These are phyloP conservation scores for Orchesella flavescens DNA, from an alignment of 2,888 invertebrate genomes.

Conservation along the genomic window DNA sequence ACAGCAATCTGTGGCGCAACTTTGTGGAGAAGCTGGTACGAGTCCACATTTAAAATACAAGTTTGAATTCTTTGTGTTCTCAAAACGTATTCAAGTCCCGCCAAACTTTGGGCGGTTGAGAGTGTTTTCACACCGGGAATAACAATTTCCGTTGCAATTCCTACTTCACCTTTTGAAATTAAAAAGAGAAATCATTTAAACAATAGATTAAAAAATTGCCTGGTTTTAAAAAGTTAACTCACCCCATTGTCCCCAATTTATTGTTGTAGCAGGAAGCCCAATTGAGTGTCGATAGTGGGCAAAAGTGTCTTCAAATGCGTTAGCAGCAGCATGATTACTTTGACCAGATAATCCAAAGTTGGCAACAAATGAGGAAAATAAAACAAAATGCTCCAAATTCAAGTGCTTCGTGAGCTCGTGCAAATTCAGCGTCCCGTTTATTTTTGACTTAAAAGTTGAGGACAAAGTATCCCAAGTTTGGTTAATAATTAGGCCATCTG, in stretches of 20 bases:
- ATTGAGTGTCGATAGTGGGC: slow-evolving; percentile 20
- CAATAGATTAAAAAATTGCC: no score
- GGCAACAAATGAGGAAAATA: slow-evolving; percentile 52
- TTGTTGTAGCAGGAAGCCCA: not conserved
- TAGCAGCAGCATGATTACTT: slow-evolving; percentile 52
- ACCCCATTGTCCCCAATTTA: slow-evolving; percentile 28
- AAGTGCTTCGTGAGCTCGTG: slow-evolving; percentile 31
- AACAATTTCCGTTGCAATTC: slow-evolving; percentile 42
- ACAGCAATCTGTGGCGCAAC: not conserved
- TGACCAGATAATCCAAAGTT: slow-evolving; percentile 40
- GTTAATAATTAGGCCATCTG: slow-evolving; percentile 25
- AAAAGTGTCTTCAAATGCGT: slow-evolving; percentile 50
- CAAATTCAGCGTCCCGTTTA: slow-evolving; percentile 40
- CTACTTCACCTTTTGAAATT: not conserved
- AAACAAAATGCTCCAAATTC: slow-evolving; percentile 50
- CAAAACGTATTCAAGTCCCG: slow-evolving; percentile 41
- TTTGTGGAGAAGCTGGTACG: not conserved
- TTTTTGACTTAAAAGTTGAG: not conserved
- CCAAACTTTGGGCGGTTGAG: slow-evolving; percentile 33
- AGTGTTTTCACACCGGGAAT: slow-evolving; percentile 41
- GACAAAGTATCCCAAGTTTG: slow-evolving; percentile 42
- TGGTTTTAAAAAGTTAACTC: no score
- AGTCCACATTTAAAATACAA: slow-evolving; percentile 17
- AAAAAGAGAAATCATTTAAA: no score
- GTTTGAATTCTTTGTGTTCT: slow-evolving; percentile 4